Evolutionary conservation across 1,140 invertebrate genomes (phyloP), one percentile per base, ranked within the genome.

Genomic region (Dicyema japonicum): DNA sequence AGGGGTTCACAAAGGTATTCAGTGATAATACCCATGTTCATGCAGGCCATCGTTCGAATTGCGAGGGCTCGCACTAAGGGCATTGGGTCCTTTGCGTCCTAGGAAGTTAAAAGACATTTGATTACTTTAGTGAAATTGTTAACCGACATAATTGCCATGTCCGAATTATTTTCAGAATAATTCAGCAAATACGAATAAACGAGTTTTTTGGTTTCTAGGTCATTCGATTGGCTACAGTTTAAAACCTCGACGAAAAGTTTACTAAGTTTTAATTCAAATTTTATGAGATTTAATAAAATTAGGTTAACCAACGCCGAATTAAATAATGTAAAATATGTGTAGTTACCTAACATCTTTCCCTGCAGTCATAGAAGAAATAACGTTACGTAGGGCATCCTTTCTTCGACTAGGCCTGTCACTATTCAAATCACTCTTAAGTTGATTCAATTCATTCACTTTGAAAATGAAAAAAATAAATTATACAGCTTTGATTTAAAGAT

Each of bases 201-300:
- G 19, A 99, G 58, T 43, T 97, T 97, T 57, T 99, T 99, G 36
- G 97, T 50, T 52, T 99, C 88, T 44, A 99, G 58, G 55, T 97
- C 97, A 47, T 99, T 88, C 5, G 88, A 97, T 54, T 99, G 88
- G 82, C 97, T 99, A 46, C 88, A 97, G 48, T 97, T 97, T 15
- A 97, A 76, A 16, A 97, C 88, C 54, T 97, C 85, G 5, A 88
- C 80, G 49, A 97, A 94, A 2, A 97, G 54, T 6, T 80, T 76
- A 43, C 60, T 61, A 36, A 28, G 48, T 27, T 21, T 21, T 21
- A 21, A 21, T 21, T 21, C n/a, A 21, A 21, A 7, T 7, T 21
- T n/a, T n/a, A 21, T 21, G n/a, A 21, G n/a, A 21, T 21, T 21
- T 7, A 7, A 21, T 21, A 21, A 21, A 21, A 21, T 21, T 21